These are phyloP conservation scores for Drosophila melanica DNA, from an alignment of 1,140 invertebrate genomes.

Conservation along the genomic window DNA sequence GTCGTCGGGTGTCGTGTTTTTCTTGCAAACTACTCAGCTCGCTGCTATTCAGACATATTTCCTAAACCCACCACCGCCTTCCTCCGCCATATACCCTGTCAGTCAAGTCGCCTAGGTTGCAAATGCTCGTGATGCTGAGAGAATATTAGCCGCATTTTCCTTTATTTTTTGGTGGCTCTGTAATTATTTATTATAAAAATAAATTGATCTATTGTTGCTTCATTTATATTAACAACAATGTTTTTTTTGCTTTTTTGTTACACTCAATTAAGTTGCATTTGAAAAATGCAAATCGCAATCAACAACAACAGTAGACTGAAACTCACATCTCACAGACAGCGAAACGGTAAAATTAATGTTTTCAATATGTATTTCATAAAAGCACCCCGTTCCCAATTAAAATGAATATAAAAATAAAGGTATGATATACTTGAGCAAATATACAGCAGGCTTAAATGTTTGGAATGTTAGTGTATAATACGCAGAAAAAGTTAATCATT, in stretches of 20 bases:
- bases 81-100: neutral
- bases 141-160: constrained; percentile 53
- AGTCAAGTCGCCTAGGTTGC: neutral
- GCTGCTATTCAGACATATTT: constrained; percentile 7
- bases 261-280: constrained; percentile 79
- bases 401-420: neutral
- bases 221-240: constrained; percentile 68
- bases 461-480: too few relatives aligned
- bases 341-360: constrained; percentile 47
- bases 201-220: constrained; percentile 82
- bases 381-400: neutral
- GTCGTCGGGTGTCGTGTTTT: constrained; percentile 1
- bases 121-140: constrained; percentile 64
- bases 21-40: constrained; percentile 24
- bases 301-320: constrained; percentile 27
- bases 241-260: constrained; percentile 61
- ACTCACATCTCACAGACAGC: constrained; percentile 58
- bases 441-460: neutral
- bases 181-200: constrained; percentile 81
- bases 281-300: constrained; percentile 75
- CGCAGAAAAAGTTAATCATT: too few relatives aligned
- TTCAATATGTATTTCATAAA: constrained; percentile 55
- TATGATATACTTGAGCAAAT: neutral
- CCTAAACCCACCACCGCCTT: neutral
- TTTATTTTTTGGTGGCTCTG: constrained; percentile 43